Conservation (phyloP, 2,797 vertebrate genomes). For the Spatula clypeata region DNA sequence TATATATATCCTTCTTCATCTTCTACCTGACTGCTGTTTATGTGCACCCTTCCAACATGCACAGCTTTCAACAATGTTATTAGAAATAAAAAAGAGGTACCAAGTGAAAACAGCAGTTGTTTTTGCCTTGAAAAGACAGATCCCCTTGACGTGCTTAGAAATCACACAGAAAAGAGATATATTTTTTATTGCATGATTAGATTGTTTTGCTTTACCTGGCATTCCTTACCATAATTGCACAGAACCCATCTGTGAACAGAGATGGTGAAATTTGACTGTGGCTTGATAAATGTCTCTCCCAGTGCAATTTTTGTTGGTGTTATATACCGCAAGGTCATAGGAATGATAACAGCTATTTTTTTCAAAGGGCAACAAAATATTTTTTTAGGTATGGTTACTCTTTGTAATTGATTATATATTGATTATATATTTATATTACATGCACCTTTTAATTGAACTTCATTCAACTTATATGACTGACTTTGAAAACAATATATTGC, state of each 20-base stretch:
- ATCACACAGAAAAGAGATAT: not conserved
- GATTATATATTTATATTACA: not conserved
- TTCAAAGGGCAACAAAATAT: not conserved
- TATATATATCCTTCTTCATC: not conserved
- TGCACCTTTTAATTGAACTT: not conserved
- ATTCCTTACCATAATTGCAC: not conserved
- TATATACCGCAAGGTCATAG: not conserved
- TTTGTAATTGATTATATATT: not conserved
- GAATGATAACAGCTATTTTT: not conserved
- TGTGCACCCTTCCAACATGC: not conserved
- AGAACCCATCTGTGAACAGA: not conserved
- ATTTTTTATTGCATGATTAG: not conserved
- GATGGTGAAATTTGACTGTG: not conserved
- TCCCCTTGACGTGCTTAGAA: not conserved
- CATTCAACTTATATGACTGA: not conserved
- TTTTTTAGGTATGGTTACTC: not conserved
- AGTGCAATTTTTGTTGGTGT: not conserved
- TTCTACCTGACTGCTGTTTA: not conserved
- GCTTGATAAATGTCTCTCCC: not conserved
- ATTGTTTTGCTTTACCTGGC: not conserved
- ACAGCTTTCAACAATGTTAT: not conserved
- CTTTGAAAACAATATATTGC: not conserved
- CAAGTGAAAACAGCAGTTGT: conserved; percentile 1
- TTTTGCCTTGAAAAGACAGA: conserved; percentile 32
- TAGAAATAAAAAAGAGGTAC: not conserved